phyloP scores from a whole-genome alignment of 2,888 invertebrate genomes.

The Dendrolimus houi region DNA sequence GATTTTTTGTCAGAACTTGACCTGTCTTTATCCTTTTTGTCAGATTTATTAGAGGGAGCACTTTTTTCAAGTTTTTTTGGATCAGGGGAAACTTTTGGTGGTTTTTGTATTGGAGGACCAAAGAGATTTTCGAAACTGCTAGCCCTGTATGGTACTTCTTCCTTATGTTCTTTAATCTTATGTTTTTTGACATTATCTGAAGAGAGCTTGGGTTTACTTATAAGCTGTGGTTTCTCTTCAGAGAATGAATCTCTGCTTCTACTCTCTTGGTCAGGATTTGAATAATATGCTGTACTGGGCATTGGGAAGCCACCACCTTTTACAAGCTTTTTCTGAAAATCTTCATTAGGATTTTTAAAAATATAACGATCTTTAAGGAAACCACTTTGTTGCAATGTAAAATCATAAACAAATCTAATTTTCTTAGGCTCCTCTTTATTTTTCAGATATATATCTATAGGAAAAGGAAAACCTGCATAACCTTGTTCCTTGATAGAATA shows the following conservation, averaged over 20 bases:
- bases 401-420: slow-evolving; percentile 89
- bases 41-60: slow-evolving; percentile 46
- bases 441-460: slow-evolving; percentile 91
- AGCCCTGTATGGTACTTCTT: slow-evolving; percentile 73
- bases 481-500: slow-evolving; percentile 95
- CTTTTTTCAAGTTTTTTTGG: slow-evolving; percentile 71
- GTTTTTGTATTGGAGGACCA: slow-evolving; percentile 88
- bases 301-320: slow-evolving; percentile 87
- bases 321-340: slow-evolving; percentile 90
- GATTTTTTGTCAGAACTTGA: slow-evolving; percentile 63
- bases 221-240: slow-evolving; percentile 77
- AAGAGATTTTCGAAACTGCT: slow-evolving; percentile 88
- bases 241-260: slow-evolving; percentile 75
- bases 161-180: slow-evolving; percentile 74
- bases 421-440: slow-evolving; percentile 94
- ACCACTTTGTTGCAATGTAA: slow-evolving; percentile 86
- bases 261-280: slow-evolving; percentile 71
- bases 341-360: slow-evolving; percentile 91
- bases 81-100: slow-evolving; percentile 81
- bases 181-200: slow-evolving; percentile 77
- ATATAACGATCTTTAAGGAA: slow-evolving; percentile 88
- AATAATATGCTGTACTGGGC: slow-evolving; percentile 57
- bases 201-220: slow-evolving; percentile 83
- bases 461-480: slow-evolving; percentile 94
- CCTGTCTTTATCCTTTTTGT: slow-evolving; percentile 77